Percentiles rank a stretch among this genome's conserved stretches.
These are phyloP conservation scores for Phortica magna DNA, from an alignment of 2,888 invertebrate species.

Conservation along the genomic window DNA sequence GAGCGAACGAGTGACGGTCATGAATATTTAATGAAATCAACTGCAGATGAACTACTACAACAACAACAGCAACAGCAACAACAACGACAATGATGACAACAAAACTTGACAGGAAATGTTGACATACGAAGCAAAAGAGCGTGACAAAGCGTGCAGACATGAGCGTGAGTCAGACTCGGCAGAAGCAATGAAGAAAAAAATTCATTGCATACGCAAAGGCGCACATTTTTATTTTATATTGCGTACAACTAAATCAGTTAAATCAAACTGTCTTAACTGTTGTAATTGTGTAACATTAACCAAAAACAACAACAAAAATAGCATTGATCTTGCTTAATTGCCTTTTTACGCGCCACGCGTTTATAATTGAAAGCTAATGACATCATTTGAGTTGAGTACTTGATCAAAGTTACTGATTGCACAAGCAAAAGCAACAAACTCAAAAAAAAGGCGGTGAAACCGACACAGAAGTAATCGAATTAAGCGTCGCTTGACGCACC, in stretches of 20 bases:
- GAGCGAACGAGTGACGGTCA: neutral
- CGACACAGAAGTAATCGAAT: slow-evolving; percentile 5
- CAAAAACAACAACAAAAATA: neutral
- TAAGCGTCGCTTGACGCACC: neutral
- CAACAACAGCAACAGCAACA: too few species aligned
- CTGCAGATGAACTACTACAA: neutral
- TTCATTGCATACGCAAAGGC: neutral
- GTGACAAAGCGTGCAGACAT: too few species aligned
- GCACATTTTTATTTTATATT: neutral
- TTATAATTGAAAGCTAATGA: slow-evolving; percentile 14
- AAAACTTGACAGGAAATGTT: too few species aligned
- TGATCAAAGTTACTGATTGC: neutral
- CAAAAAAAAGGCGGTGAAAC: neutral
- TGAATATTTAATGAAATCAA: slow-evolving; percentile 24
- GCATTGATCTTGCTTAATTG: neutral
- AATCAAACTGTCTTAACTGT: neutral
- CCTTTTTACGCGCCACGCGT: neutral
- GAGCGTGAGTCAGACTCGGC: too few species aligned
- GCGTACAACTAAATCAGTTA: neutral
- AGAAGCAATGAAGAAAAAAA: neutral
- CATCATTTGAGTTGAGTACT: neutral
- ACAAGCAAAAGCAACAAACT: neutral
- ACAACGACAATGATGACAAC: too few species aligned
- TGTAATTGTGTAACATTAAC: neutral
- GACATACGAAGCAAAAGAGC: too few species aligned